Evolutionary conservation across 2,113 vertebrate genomes (phyloP).

Genomic region (Mus musculus): GRCm39 chr4:128199001-128199500

Average conservation of each 20-base stretch:
- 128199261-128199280: slow-evolving; percentile 39
- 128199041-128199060: not conserved
- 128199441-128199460: slow-evolving; percentile 80
- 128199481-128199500: slow-evolving; percentile 84
- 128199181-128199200: not conserved
- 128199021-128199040: not conserved
- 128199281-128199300: slow-evolving; percentile 73
- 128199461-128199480: slow-evolving; percentile 84
- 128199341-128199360: slow-evolving; percentile 73
- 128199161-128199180: not conserved
- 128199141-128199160: not conserved
- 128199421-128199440: slow-evolving; percentile 74
- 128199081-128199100: not conserved
- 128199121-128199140: not conserved
- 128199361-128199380: slow-evolving; percentile 62
- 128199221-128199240: slow-evolving; percentile 57
- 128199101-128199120: not conserved
- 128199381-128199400: slow-evolving; percentile 35
- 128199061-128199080: not conserved
- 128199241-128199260: slow-evolving; percentile 70
- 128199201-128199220: slow-evolving; percentile 48
- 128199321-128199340: slow-evolving; percentile 44
- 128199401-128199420: slow-evolving; percentile 72
- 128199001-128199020: not conserved
- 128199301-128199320: slow-evolving; percentile 70